Evolutionary conservation across 2,113 vertebrate species (phyloP).

Genomic region (Gadus chalcogrammus): DNA sequence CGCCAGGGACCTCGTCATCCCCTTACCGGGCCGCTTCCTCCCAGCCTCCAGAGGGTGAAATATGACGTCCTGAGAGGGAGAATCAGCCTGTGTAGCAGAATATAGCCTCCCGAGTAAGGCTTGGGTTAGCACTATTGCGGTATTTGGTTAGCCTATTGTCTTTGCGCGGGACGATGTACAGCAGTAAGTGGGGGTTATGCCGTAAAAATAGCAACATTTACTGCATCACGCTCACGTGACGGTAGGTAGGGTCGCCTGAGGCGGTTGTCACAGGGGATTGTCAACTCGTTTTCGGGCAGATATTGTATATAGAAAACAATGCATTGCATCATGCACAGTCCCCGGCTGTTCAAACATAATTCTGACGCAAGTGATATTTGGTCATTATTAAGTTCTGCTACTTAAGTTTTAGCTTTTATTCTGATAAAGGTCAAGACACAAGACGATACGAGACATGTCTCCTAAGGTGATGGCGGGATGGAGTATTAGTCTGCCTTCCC

Average conservation of each 20-base stretch:
- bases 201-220: neutral
- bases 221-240: slow-evolving; percentile 16
- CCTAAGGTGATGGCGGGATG: too few relatives aligned
- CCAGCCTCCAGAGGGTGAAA: slow-evolving; percentile 5
- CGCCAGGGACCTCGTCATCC: too few relatives aligned
- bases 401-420: too few relatives aligned
- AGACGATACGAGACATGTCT: neutral
- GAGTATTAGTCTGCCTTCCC: too few relatives aligned
- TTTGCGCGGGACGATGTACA: neutral
- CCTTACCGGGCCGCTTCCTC: slow-evolving; percentile 13
- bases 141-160: too few relatives aligned
- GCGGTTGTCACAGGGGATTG: neutral
- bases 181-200: neutral
- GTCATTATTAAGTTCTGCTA: too few relatives aligned
- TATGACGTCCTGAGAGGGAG: neutral
- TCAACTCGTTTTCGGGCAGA: slow-evolving; percentile 17
- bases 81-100: neutral
- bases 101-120: slow-evolving; percentile 1
- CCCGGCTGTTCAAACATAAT: neutral
- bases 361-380: neutral
- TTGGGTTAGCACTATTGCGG: too few relatives aligned
- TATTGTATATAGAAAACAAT: slow-evolving; percentile 18
- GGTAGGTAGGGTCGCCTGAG: slow-evolving; percentile 19
- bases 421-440: too few relatives aligned
- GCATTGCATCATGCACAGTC: too few relatives aligned